Evolutionary conservation across 2,888 invertebrate species (phyloP), one percentile per base, ranked within the genome.

Genomic region (Fabriciana adippe): DNA sequence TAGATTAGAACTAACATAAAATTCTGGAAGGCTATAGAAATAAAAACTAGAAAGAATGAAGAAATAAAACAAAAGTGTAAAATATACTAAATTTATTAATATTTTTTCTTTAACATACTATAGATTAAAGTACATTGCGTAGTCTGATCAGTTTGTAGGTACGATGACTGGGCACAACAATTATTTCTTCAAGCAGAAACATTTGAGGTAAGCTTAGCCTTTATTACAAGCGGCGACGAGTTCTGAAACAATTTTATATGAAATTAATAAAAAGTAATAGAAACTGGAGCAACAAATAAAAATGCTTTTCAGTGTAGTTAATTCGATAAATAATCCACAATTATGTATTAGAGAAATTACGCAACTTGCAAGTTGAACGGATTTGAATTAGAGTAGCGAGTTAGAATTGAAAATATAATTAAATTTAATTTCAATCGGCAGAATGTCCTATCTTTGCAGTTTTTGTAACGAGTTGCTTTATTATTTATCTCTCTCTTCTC

Each of bases 221-320:
- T 86, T 84, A 66, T 41, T 41, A 2, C 90, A 89, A 3, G 79
- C 77, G 0, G 81, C 79, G 55, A 87, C 80, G 50, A 90, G 84
- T 82, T 88, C 90, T 90, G 88, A 57, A 89, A 88, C 71, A 79
- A 75, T 75, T 71, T 69, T 61, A n/a, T 48, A 11, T 48, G 31
- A 21, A 14, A 14, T 60, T n/a, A 11, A 41, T 41, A 41, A 2
- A 41, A 41, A 26, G 26, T 26, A 21, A 26, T 26, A 3, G 35
- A 2, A 41, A 41, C 35, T 41, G 35, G 35, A 41, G 11, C 1
- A 41, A 41, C 35, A 41, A 35, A 35, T 35, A 35, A 41, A 41
- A 41, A 41, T 35, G 8, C 6, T 35, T 35, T 26, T 41, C 11
- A 8, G 35, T 41, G 35, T 11, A 41, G 35, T 41, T 41, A 41